Evolutionary conservation across 2,797 vertebrate species (phyloP).

Genomic region (Enteromius anoplus): DNA sequence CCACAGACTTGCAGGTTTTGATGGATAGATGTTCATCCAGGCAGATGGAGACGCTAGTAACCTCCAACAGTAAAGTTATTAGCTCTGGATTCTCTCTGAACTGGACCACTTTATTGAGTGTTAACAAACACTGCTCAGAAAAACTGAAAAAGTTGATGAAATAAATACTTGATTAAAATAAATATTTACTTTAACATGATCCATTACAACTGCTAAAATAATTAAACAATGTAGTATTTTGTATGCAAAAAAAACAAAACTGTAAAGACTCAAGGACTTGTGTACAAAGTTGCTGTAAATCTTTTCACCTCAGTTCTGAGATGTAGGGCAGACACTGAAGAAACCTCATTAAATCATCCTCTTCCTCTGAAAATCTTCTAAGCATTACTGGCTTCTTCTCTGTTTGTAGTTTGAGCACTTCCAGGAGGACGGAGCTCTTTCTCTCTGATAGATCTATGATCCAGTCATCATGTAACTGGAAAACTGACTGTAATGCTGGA

Average conservation of each 20-base stretch:
- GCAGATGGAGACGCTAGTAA: slow-evolving; percentile 44
- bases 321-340: slow-evolving; percentile 44
- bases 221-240: background rate
- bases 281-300: background rate
- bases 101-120: background rate
- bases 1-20: slow-evolving; percentile 57
- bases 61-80: slow-evolving; percentile 52
- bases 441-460: slow-evolving; percentile 34
- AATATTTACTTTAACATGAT: background rate
- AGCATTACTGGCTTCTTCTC: slow-evolving; percentile 23
- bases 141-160: slow-evolving; percentile 4
- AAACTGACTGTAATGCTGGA: background rate
- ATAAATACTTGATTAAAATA: background rate
- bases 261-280: background rate
- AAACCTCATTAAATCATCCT: slow-evolving; percentile 8
- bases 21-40: slow-evolving; percentile 47
- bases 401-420: slow-evolving; percentile 45
- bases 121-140: background rate
- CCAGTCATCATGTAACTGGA: slow-evolving; percentile 33
- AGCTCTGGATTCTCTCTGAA: slow-evolving; percentile 50
- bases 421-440: slow-evolving; percentile 33
- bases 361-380: slow-evolving; percentile 7
- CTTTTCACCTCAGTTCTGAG: slow-evolving; percentile 34
- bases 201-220: background rate
- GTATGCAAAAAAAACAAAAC: too few species aligned